Evolutionary conservation across 64 coral and sea anemone genomes (phyloP).

Genomic region (Platygyra sinensis): DNA sequence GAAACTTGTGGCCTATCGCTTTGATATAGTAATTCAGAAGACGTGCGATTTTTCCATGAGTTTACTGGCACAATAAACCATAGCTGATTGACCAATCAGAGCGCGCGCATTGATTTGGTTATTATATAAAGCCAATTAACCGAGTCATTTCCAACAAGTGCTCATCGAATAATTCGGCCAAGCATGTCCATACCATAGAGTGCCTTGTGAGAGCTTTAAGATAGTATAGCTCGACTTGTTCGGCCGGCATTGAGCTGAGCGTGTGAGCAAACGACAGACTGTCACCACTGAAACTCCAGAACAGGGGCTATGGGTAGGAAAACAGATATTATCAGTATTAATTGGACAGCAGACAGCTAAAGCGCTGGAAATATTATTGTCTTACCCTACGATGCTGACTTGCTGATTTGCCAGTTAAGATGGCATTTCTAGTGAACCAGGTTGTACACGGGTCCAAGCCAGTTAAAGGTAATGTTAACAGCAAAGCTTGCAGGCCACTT

Average conservation of each 20-base stretch:
- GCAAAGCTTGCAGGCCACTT: conserved; percentile 56
- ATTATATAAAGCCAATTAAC: too few species aligned
- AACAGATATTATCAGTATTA: background rate
- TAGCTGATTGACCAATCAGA: too few species aligned
- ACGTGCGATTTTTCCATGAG: too few species aligned
- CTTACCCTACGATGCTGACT: conserved; percentile 86
- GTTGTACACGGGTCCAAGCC: conserved; percentile 80
- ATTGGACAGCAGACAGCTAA: background rate
- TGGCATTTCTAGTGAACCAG: conserved; percentile 88
- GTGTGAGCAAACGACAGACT: conserved; percentile 79
- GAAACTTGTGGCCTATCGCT: too few species aligned
- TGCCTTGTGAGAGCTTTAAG: conserved; percentile 89
- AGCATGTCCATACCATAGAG: conserved; percentile 59
- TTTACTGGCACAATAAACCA: too few species aligned
- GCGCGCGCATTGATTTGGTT: too few species aligned
- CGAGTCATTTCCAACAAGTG: too few species aligned
- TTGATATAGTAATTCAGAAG: too few species aligned
- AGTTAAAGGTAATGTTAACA: conserved; percentile 66
- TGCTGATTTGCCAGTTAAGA: conserved; percentile 74
- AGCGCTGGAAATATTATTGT: background rate
- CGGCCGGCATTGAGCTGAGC: conserved; percentile 84
- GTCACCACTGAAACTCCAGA: conserved; percentile 89
- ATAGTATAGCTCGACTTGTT: conserved; percentile 90
- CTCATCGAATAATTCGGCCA: too few species aligned
- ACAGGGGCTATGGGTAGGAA: conserved; percentile 49